Evolutionary conservation across 2,113 vertebrate species (phyloP).

Genomic region (Indicator indicator): DNA sequence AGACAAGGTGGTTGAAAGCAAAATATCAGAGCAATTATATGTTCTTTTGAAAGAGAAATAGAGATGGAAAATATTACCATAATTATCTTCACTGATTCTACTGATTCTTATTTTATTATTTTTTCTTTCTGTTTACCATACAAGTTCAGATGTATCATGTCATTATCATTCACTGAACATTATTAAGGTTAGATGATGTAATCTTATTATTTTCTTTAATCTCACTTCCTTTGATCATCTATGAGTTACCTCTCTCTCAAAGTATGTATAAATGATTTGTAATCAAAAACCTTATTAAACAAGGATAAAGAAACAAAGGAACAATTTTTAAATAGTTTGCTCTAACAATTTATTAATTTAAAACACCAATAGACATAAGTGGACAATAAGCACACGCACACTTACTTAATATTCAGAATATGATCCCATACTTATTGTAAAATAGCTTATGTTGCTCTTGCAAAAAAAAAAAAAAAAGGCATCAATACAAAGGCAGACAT

Average conservation of each 20-base stretch:
- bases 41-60: conserved; percentile 21
- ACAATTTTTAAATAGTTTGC: neutral
- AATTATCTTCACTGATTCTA: neutral
- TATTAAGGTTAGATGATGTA: neutral
- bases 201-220: conserved; percentile 2
- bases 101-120: neutral
- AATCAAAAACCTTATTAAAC: neutral
- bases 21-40: conserved; percentile 18
- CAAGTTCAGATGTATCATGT: neutral
- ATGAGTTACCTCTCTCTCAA: neutral
- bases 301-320: neutral
- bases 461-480: neutral
- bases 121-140: neutral
- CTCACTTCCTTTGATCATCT: neutral
- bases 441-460: neutral
- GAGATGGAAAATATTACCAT: neutral
- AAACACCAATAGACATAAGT: neutral
- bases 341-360: neutral
- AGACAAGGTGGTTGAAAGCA: neutral
- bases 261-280: neutral
- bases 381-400: neutral
- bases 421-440: neutral
- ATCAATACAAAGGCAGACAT: neutral
- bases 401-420: neutral
- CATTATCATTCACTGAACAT: neutral